Base-by-base conservation (phyloP, 2,797 vertebrate species). In the Poecilia gillii region DNA sequence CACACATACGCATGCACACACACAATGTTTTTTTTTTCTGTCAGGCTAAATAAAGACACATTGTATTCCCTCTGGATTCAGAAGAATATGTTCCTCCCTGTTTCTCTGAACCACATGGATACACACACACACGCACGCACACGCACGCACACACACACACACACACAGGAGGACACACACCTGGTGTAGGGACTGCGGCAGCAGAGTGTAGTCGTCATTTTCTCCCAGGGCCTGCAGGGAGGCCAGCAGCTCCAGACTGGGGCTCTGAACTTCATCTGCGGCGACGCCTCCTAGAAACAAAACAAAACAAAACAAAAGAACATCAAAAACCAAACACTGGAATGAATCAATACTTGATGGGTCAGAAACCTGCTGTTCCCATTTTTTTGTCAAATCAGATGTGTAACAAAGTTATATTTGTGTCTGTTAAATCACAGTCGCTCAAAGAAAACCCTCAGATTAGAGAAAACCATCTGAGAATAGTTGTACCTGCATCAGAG, bases 171-270 rank as follows among this genome's bases (percentile, higher is more conserved):
- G 33, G 81, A 74, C 43, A 92, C 93, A 83, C 85, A 96, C 96
- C 96, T 96, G 95, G 88, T 96, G 96, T 82, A 96, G 89, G 6
- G 94, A 95, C 72, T 92, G 92, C 62, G 96, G 96, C 83, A 96
- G 91, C 78, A 96, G 86, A 75, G 94, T 95, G 93, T 95, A 93
- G 91, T 96, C 92, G 4, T 41, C 87, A 86, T 95, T 91, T 77
- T 96, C 95, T 84, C 91, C 86, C 0, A 96, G 91, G 80, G 91
- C 84, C 84, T 91, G 93, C 84, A 96, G 91, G 23, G 95, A 93
- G 45, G 90, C 92, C 89, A 96, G 84, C 79, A 96, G 90, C 87
- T 94, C 92, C 20, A 89, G 86, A 86, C 93, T 82, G 72, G 89
- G 93, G 43, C 90, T 89, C 4, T 85, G 78, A 1, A 36, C 1